Evolutionary conservation across 2,888 invertebrate genomes (phyloP).

Genomic region (Drosophila emarginata): DNA sequence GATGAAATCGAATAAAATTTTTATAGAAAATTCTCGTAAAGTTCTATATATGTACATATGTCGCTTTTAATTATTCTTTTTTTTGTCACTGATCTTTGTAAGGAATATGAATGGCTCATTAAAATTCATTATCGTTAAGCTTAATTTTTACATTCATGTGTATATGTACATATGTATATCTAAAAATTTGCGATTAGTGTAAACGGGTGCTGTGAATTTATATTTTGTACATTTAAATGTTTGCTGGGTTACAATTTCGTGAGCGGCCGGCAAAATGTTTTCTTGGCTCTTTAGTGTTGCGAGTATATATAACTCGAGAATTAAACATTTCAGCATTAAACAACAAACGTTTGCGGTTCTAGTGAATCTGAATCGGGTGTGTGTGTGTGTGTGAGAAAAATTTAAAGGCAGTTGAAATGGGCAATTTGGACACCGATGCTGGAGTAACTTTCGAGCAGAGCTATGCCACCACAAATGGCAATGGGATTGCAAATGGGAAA

Average conservation of each 20-base stretch:
- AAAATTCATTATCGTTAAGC: no score
- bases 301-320: neutral
- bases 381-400: neutral
- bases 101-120: no score
- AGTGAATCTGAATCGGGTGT: neutral
- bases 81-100: no score
- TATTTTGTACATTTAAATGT: neutral
- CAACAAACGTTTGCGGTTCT: slow-evolving; percentile 4
- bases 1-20: neutral
- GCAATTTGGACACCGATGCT: slow-evolving; percentile 59
- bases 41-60: no score
- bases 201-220: no score
- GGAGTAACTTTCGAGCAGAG: slow-evolving; percentile 40
- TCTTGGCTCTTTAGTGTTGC: neutral
- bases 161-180: no score
- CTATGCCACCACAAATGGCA: slow-evolving; percentile 38
- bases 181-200: no score
- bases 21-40: neutral
- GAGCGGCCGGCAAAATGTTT: neutral
- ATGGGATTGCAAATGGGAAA: slow-evolving; percentile 18
- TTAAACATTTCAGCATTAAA: neutral
- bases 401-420: slow-evolving; percentile 38
- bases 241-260: neutral
- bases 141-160: no score
- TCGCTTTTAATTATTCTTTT: no score